Evolutionary conservation across 2,888 invertebrate genomes (phyloP).

Genomic region (Gymnosoma rotundatum): DNA sequence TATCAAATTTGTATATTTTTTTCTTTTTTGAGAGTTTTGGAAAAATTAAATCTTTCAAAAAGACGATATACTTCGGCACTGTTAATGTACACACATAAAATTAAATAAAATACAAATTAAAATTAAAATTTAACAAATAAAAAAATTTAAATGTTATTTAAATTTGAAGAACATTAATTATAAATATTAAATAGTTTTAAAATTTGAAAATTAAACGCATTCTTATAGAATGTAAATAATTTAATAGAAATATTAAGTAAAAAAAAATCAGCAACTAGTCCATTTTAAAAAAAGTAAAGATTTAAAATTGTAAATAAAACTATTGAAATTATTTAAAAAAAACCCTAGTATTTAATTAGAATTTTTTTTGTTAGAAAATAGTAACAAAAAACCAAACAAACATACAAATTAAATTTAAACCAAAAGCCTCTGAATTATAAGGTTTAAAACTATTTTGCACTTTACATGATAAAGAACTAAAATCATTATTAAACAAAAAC

Average conservation of each 20-base stretch:
- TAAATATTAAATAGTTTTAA: conserved; percentile 54
- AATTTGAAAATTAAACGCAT: conserved; percentile 47
- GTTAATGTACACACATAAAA: conserved; percentile 67
- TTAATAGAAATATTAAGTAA: conserved; percentile 35
- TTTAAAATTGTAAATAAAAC: conserved; percentile 60
- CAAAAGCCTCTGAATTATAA: conserved; percentile 69
- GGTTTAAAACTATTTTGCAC: conserved; percentile 71
- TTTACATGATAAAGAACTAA: conserved; percentile 64
- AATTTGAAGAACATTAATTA: conserved; percentile 37
- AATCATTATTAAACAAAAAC: conserved; percentile 38
- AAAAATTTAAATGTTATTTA: conserved; percentile 64
- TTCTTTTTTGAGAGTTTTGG: conserved; percentile 4
- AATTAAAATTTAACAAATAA: conserved; percentile 20
- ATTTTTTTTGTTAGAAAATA: conserved; percentile 59
- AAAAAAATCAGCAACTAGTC: conserved; percentile 66
- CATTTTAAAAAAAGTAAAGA: conserved; percentile 59
- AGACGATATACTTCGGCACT: conserved; percentile 64
- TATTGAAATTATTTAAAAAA: conserved; percentile 52
- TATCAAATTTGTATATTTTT: not conserved
- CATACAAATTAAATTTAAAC: conserved; percentile 47
- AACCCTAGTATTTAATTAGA: conserved; percentile 67
- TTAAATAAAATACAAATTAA: conserved; percentile 69
- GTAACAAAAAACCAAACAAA: conserved; percentile 42
- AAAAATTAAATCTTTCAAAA: conserved; percentile 53
- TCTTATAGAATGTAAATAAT: conserved; percentile 72